Evolutionary conservation across 2,797 vertebrate genomes (phyloP), one percentile per base, ranked within the genome.

Genomic region (Orientallactaga sibirica): DNA sequence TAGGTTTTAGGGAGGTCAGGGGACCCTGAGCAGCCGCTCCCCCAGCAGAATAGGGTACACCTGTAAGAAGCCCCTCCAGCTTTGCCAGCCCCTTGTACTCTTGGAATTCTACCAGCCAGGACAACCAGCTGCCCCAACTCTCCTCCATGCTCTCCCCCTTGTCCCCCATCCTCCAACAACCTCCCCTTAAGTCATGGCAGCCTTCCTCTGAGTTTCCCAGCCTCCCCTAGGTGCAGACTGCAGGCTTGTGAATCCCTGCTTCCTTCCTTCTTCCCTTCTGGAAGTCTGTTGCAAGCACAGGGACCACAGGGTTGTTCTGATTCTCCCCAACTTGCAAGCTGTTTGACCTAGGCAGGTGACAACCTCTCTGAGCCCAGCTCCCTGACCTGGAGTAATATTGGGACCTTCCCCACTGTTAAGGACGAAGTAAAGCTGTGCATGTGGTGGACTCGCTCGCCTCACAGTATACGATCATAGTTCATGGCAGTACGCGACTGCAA

Each of bases 1-100:
- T 79, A 62, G 33, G 64, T 10, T 1, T 2, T 52, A 14, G 8
- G 2, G 2, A 0, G 9, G 52, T 6, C 9, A 1, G 15, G 20
- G 67, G 37, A 6, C 7, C 73, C 22, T 79, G 25, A 61, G 43
- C 4, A 15, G 64, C 41, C 64, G 4, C 20, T 58, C 76, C 61
- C 48, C 33, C 27, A 67, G 58, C 52, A 62, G 48, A 37, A 25
- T 55, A 61, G 14, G 18, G 33, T 37, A 19, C 24, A 8, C 29
- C 33, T 5, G 19, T 75, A 25, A 24, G 1, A 37, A 5, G 3
- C 25, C 12, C 33, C 74, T 55, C 61, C 61, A 3, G 27, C 37
- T 37, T 37, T 76, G 48, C 0, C 1, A 81, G 29, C 29, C 37
- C 41, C 75, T 61, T 5, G 29, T 12, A 55, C 2, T 29, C 64